phyloP scores from a whole-genome alignment of 1,140 invertebrate species.

The Hylaeus volcanicus region DNA sequence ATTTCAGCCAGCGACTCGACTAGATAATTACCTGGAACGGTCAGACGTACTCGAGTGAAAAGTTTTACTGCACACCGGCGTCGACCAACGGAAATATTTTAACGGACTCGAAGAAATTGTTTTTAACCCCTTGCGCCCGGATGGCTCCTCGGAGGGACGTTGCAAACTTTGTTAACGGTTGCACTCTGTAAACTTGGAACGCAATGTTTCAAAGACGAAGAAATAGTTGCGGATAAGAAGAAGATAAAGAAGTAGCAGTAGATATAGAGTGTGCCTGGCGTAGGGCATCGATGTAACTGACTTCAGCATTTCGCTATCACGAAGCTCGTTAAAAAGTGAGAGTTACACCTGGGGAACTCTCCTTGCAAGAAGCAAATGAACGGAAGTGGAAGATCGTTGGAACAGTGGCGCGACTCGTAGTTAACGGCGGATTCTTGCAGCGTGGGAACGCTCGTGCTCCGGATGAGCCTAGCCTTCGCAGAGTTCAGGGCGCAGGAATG shows the following conservation, averaged over 20 bases:
- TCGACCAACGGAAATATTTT: neutral
- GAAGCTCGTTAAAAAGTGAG: too few relatives aligned
- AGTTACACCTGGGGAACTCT: too few relatives aligned
- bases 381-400: conserved; percentile 57
- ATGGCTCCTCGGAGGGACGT: too few relatives aligned
- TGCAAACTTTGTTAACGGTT: too few relatives aligned
- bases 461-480: conserved; percentile 44
- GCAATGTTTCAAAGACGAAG: too few relatives aligned
- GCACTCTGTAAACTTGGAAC: too few relatives aligned
- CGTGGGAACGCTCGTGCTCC: conserved; percentile 54
- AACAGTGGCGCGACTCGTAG: neutral
- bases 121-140: neutral
- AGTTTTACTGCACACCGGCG: neutral
- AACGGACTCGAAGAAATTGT: neutral
- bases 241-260: too few relatives aligned
- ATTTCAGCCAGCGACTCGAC: neutral
- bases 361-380: conserved; percentile 8
- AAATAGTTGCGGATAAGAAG: too few relatives aligned
- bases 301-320: too few relatives aligned
- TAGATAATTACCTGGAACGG: neutral
- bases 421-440: conserved; percentile 42
- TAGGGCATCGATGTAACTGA: too few relatives aligned
- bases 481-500: conserved; percentile 52
- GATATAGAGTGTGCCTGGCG: too few relatives aligned
- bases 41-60: neutral